These are phyloP conservation scores for Anagyrus pseudococci DNA, from an alignment of 2,888 invertebrate species.

Conservation along the genomic window DNA sequence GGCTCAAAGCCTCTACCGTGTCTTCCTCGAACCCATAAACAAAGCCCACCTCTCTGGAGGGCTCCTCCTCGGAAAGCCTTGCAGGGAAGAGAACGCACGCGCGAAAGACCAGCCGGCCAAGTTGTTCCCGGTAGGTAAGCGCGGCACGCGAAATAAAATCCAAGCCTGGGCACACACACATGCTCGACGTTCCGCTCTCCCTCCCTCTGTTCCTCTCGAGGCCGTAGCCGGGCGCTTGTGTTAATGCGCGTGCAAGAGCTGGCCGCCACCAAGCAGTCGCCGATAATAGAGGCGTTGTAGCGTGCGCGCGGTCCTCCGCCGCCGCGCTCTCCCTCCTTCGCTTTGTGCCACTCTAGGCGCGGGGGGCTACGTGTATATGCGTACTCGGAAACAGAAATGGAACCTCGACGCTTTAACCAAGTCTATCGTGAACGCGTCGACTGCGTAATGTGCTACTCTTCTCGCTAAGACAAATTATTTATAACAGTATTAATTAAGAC, in stretches of 20 bases:
- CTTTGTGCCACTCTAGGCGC: not conserved
- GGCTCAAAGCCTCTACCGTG: too few relatives aligned
- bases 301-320: not conserved
- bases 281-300: slow-evolving; percentile 28
- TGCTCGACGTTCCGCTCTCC: not conserved
- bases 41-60: not conserved
- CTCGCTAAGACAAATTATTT: too few relatives aligned
- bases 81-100: too few relatives aligned
- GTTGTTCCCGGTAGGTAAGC: not conserved
- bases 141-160: not conserved
- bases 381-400: not conserved
- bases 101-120: not conserved
- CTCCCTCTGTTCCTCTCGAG: not conserved
- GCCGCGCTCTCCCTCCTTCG: not conserved
- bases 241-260: not conserved
- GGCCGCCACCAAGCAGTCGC: not conserved
- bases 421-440: too few relatives aligned
- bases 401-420: too few relatives aligned
- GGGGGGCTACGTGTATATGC: too few relatives aligned
- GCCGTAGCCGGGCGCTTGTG: not conserved
- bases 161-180: not conserved
- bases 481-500: too few relatives aligned
- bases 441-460: too few relatives aligned
- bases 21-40: not conserved
- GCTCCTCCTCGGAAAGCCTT: not conserved